A percentile compares a stretch with the other conserved stretches of the same genome.
Evolutionary conservation across 1,140 invertebrate genomes (phyloP).

Genomic region (Gryon sp.): DNA sequence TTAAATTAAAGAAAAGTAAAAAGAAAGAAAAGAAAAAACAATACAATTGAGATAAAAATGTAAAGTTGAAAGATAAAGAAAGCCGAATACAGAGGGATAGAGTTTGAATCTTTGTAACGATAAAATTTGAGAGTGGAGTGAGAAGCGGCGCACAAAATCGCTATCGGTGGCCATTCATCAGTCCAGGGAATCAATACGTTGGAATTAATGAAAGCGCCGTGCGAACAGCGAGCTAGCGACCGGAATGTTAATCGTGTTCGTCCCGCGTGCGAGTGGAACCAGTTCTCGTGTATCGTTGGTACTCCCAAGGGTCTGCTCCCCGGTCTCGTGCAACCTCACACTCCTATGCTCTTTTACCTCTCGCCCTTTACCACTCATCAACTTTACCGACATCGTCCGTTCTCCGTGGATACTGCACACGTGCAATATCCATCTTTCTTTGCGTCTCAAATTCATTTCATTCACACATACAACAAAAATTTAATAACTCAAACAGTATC

Average conservation of each 20-base stretch:
- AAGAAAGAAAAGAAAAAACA: neutral
- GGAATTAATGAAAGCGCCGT: slow-evolving; percentile 81
- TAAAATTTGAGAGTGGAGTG: slow-evolving; percentile 73
- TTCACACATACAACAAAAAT: slow-evolving; percentile 35
- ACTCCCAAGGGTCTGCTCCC: slow-evolving; percentile 75
- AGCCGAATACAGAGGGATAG: slow-evolving; percentile 66
- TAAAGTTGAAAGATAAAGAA: slow-evolving; percentile 32
- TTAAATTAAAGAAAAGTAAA: slow-evolving; percentile 7
- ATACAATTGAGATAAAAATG: slow-evolving; percentile 5
- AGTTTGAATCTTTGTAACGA: slow-evolving; percentile 71
- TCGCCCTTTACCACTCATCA: slow-evolving; percentile 59
- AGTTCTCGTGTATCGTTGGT: slow-evolving; percentile 73
- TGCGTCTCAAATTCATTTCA: slow-evolving; percentile 39
- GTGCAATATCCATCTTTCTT: slow-evolving; percentile 33
- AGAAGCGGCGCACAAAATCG: slow-evolving; percentile 75
- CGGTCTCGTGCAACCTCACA: slow-evolving; percentile 47
- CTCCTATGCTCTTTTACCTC: slow-evolving; percentile 41
- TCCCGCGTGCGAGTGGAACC: slow-evolving; percentile 74
- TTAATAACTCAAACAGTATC: slow-evolving; percentile 6
- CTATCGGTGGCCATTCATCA: slow-evolving; percentile 81
- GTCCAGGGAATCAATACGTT: slow-evolving; percentile 80
- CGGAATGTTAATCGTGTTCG: slow-evolving; percentile 81
- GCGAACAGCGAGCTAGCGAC: slow-evolving; percentile 79
- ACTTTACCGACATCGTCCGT: slow-evolving; percentile 53
- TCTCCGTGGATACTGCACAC: slow-evolving; percentile 32